A percentile compares a stretch with the other conserved stretches of the same genome.
These are phyloP conservation scores for Oikopleura dioica DNA, from an alignment of 23 tunicate species.

Conservation along the genomic window DNA sequence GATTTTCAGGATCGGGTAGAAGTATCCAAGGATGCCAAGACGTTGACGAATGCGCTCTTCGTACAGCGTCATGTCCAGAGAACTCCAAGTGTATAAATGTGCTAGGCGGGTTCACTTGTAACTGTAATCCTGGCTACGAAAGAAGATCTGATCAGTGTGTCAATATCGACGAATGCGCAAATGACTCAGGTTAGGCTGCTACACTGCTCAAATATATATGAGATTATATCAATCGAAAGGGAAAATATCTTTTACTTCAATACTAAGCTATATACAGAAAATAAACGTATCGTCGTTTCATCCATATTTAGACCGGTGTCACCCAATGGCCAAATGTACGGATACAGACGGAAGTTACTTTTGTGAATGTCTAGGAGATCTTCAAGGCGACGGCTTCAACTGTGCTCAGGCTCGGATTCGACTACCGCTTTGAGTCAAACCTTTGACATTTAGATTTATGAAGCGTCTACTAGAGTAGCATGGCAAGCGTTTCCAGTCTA, in stretches of 20 bases:
- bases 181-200: neutral
- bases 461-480: too few relatives aligned
- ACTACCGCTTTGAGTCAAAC: too few relatives aligned
- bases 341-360: neutral
- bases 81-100: neutral
- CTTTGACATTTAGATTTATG: too few relatives aligned
- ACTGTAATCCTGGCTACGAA: neutral
- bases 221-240: too few relatives aligned
- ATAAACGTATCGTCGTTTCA: too few relatives aligned
- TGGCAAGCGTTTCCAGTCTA: too few relatives aligned
- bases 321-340: slow-evolving; percentile 10
- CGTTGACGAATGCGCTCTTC: slow-evolving; percentile 11
- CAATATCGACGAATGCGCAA: slow-evolving; percentile 12
- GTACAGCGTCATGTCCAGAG: neutral
- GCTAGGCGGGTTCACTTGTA: neutral
- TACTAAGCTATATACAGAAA: too few relatives aligned
- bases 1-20: slow-evolving; percentile 17
- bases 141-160: neutral
- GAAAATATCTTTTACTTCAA: too few relatives aligned
- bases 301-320: neutral
- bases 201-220: too few relatives aligned
- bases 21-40: slow-evolving; percentile 22
- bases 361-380: neutral
- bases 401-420: too few relatives aligned
- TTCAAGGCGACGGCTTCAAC: slow-evolving; percentile 1